Percentiles rank a stretch among this genome's conserved stretches.
Evolutionary conservation across 1,140 invertebrate genomes (phyloP).

Genomic region (Nephila pilipes): DNA sequence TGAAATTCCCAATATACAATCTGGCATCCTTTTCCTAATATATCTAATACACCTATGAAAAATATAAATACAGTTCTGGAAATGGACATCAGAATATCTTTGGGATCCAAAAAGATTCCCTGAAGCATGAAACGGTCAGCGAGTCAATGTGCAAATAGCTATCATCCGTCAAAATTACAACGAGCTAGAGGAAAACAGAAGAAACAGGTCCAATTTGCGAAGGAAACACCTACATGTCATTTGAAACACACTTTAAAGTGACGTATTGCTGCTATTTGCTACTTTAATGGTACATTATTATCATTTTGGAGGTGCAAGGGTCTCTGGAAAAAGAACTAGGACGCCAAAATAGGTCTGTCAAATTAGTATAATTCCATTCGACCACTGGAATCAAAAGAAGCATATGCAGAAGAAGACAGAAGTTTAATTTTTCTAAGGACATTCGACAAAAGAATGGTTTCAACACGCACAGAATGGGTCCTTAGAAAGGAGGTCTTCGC

Average conservation of each 20-base stretch:
- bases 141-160: not conserved
- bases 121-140: conserved; percentile 22
- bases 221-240: not conserved
- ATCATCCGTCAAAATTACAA: conserved; percentile 20
- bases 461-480: too few relatives aligned
- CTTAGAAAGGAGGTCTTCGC: not conserved
- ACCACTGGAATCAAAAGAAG: not conserved
- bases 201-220: not conserved
- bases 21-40: too few relatives aligned
- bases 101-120: not conserved
- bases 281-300: not conserved
- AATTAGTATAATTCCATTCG: not conserved
- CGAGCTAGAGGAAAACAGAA: not conserved
- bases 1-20: too few relatives aligned
- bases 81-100: not conserved
- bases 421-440: conserved; percentile 5
- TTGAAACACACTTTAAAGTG: not conserved
- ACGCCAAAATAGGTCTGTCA: not conserved
- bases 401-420: not conserved
- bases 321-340: not conserved
- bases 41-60: too few relatives aligned
- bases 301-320: not conserved
- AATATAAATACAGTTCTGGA: not conserved
- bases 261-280: not conserved
- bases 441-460: not conserved